Evolutionary conservation across 2,888 invertebrate genomes (phyloP).

Genomic region (Tetragnatha montana): DNA sequence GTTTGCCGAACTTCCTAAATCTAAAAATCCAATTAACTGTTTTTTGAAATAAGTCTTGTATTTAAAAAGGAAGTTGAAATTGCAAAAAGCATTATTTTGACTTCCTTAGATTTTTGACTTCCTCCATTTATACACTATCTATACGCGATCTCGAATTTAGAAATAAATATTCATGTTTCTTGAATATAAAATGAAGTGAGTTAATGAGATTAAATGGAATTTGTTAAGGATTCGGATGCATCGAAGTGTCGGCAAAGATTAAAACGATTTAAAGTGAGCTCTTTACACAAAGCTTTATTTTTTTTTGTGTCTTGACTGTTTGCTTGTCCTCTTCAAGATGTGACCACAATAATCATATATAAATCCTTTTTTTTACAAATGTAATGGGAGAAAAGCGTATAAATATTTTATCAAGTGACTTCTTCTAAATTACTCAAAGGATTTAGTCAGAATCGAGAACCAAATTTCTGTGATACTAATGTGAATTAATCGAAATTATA

Average conservation of each 20-base stretch:
- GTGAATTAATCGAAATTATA: no score
- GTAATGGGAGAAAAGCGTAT: no score
- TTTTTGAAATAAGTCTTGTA: no score
- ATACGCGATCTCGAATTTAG: not conserved
- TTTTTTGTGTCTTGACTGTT: not conserved
- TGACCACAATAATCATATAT: no score
- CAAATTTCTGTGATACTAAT: no score
- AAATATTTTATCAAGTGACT: no score
- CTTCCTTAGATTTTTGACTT: not conserved
- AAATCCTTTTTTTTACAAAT: no score
- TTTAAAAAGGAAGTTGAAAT: no score
- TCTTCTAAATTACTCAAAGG: no score
- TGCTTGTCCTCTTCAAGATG: not conserved
- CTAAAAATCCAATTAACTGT: no score
- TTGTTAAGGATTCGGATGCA: not conserved
- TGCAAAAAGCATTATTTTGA: not conserved
- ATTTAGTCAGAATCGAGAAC: no score
- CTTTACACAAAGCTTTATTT: not conserved
- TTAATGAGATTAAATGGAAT: not conserved
- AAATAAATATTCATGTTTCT: not conserved
- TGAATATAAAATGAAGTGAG: not conserved
- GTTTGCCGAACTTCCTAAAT: no score
- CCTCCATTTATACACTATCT: not conserved
- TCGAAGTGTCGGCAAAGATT: not conserved
- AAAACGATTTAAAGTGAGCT: not conserved